A percentile compares a stretch with the other conserved stretches of the same genome.
Evolutionary conservation across 2,888 invertebrate species (phyloP).

Genomic region (Conistra vaccinii): DNA sequence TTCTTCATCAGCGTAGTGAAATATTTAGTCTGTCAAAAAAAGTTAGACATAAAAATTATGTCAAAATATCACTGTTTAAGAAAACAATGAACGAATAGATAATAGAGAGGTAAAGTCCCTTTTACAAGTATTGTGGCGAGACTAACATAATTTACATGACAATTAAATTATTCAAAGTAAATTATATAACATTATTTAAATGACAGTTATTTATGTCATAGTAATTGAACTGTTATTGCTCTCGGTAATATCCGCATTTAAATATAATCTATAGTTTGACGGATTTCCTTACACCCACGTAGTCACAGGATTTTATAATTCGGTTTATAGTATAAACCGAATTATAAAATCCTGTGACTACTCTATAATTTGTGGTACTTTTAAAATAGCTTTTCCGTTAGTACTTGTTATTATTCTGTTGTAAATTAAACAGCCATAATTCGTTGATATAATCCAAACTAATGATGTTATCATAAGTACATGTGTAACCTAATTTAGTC

Average conservation of each 20-base stretch:
- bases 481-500: constrained; percentile 32
- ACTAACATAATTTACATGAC: not conserved
- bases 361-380: constrained; percentile 1
- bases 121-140: not conserved
- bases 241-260: constrained; percentile 4
- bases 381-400: not conserved
- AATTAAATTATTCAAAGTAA: constrained; percentile 22
- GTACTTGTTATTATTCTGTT: constrained; percentile 3
- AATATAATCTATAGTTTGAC: constrained; percentile 14
- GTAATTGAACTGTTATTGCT: constrained; percentile 18
- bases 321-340: too few species aligned
- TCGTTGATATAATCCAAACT: constrained; percentile 10
- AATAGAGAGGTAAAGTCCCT: not conserved
- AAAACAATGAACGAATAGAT: not conserved
- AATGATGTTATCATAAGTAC: constrained; percentile 3
- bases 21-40: too few species aligned
- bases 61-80: not conserved
- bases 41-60: too few species aligned
- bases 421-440: constrained; percentile 7
- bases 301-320: too few species aligned
- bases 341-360: not conserved
- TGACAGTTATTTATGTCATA: constrained; percentile 11
- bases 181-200: constrained; percentile 25
- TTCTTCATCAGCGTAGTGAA: too few species aligned
- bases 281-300: constrained; percentile 22